Percentiles rank a stretch among this genome's conserved stretches.
Evolutionary conservation across 2,113 vertebrate species (phyloP).

Genomic region (Blennius ocellaris): DNA sequence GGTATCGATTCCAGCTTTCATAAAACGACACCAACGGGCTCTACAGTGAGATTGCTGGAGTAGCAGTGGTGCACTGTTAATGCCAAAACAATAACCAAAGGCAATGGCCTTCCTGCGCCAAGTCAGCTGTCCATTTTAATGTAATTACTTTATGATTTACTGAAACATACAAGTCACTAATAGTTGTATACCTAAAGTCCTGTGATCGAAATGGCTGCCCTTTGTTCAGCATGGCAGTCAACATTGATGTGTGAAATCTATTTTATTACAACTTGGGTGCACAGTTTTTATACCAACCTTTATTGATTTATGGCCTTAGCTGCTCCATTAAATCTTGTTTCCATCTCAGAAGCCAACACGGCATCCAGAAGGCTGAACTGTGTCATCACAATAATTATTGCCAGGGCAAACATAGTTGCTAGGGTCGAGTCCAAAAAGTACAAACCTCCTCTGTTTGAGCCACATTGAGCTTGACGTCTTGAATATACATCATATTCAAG

Average conservation of each 20-base stretch:
- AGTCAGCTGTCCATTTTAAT: conserved; percentile 32
- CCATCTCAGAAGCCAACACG: background rate
- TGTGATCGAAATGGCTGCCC: conserved; percentile 25
- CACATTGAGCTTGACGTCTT: conserved; percentile 1
- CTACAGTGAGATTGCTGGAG: conserved; percentile 39
- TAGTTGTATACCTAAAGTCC: background rate
- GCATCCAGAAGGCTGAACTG: conserved; percentile 12
- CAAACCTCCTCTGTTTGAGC: conserved; percentile 18
- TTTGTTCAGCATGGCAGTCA: conserved; percentile 6
- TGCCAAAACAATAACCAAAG: conserved; percentile 62
- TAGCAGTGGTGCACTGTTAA: conserved; percentile 46
- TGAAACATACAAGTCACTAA: conserved; percentile 43
- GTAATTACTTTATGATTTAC: conserved; percentile 73
- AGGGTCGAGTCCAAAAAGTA: conserved; percentile 47
- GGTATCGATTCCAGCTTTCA: conserved; percentile 62
- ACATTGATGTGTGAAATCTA: conserved; percentile 5
- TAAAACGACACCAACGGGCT: conserved; percentile 29
- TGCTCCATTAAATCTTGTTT: conserved; percentile 45
- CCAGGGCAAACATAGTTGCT: conserved; percentile 58
- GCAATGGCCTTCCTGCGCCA: conserved; percentile 14
- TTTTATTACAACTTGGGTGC: conserved; percentile 35
- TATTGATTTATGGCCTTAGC: conserved; percentile 40
- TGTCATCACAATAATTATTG: conserved; percentile 45
- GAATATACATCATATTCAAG: background rate
- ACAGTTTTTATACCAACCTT: conserved; percentile 32